Conservation (phyloP, 2,888 invertebrate genomes). For the Schrankia costaestrigalis region DNA sequence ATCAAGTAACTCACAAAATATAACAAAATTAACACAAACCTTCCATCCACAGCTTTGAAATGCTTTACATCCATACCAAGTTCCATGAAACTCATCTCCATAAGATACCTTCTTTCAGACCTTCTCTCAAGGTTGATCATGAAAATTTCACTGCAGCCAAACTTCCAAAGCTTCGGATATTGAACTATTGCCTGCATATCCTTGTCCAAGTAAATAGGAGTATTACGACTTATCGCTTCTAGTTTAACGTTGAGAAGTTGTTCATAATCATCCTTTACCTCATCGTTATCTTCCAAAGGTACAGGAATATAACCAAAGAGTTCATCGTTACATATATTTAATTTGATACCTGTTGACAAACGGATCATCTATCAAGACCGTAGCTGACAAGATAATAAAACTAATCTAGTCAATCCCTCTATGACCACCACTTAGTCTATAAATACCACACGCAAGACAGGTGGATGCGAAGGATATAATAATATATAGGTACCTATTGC, state of each 20-base stretch:
- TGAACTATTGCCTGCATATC: slow-evolving; percentile 52
- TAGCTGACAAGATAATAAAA: no score
- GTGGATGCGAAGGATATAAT: no score
- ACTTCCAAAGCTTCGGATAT: slow-evolving; percentile 78
- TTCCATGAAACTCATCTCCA: slow-evolving; percentile 89
- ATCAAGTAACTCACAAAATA: no score
- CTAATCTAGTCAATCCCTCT: no score
- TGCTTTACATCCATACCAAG: slow-evolving; percentile 89
- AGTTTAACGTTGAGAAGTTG: slow-evolving; percentile 88
- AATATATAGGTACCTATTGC: no score
- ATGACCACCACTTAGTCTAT: no score
- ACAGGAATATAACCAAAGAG: slow-evolving; percentile 90
- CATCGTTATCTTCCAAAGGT: slow-evolving; percentile 87
- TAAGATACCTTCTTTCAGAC: slow-evolving; percentile 87
- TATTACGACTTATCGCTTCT: slow-evolving; percentile 84
- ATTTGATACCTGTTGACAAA: slow-evolving; percentile 42
- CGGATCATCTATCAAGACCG: no score
- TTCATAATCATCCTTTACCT: slow-evolving; percentile 82
- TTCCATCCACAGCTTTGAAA: slow-evolving; percentile 94
- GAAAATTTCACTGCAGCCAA: slow-evolving; percentile 90
- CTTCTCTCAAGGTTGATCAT: slow-evolving; percentile 95
- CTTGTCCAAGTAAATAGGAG: slow-evolving; percentile 62
- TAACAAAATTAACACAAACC: slow-evolving; percentile 65
- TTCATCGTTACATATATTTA: slow-evolving; percentile 88
- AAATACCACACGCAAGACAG: no score